Percentiles rank a stretch among this genome's conserved stretches.
Evolutionary conservation across 1,140 invertebrate species (phyloP).

Genomic region (Daktulosphaira vitifoliae): DNA sequence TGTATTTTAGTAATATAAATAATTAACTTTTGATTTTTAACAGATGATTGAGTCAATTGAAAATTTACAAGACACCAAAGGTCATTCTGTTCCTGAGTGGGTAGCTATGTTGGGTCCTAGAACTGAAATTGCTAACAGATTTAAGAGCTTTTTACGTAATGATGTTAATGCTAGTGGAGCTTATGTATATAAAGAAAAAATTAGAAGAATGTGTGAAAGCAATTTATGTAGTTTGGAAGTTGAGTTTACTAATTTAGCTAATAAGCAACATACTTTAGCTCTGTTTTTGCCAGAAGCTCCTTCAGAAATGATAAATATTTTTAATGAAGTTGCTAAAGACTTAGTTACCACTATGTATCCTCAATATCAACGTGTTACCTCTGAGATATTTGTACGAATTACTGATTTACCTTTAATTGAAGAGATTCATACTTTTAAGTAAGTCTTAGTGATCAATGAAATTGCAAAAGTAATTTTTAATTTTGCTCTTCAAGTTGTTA

Average conservation of each 20-base stretch:
- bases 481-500: too few species aligned
- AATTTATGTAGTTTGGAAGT: slow-evolving; percentile 86
- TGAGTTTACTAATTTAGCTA: slow-evolving; percentile 83
- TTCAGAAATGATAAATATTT: slow-evolving; percentile 87
- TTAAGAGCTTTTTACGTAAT: slow-evolving; percentile 89
- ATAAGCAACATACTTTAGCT: slow-evolving; percentile 84
- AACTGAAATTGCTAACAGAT: slow-evolving; percentile 93
- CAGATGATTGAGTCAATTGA: slow-evolving; percentile 93
- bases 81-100: slow-evolving; percentile 87
- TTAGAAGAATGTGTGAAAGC: slow-evolving; percentile 89
- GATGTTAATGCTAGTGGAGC: slow-evolving; percentile 75
- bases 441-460: slow-evolving; percentile 30
- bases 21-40: slow-evolving; percentile 33
- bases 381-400: slow-evolving; percentile 89
- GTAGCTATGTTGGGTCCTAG: slow-evolving; percentile 90
- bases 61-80: slow-evolving; percentile 93
- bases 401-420: slow-evolving; percentile 91
- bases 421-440: slow-evolving; percentile 86
- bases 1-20: slow-evolving; percentile 3
- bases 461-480: not conserved
- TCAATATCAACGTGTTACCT: slow-evolving; percentile 87
- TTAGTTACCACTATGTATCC: slow-evolving; percentile 92
- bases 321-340: slow-evolving; percentile 88
- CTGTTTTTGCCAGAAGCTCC: slow-evolving; percentile 97
- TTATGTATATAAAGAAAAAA: slow-evolving; percentile 86